Conservation (phyloP, 1,140 invertebrate species). For the Drosophila littoralis region DNA sequence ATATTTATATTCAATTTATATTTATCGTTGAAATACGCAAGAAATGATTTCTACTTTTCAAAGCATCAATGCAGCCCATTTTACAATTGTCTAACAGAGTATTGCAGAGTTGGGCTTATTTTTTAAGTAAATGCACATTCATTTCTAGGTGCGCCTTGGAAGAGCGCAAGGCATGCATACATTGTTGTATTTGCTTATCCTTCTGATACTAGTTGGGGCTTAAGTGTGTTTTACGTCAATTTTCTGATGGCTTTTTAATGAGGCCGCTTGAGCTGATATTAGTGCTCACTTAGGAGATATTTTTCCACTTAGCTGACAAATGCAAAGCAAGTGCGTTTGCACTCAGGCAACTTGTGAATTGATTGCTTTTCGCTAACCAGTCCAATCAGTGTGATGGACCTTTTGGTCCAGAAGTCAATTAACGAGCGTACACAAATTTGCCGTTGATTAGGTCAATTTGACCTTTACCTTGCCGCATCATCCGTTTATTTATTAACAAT, state of each 20-base stretch:
- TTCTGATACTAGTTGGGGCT: not conserved
- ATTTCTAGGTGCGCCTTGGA: constrained; percentile 13
- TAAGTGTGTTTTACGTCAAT: too few species aligned
- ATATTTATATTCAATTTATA: too few species aligned
- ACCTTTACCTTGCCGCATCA: constrained; percentile 48
- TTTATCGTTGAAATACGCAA: too few species aligned
- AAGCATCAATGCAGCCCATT: not conserved
- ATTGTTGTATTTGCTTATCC: constrained; percentile 9
- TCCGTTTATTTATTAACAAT: constrained; percentile 64
- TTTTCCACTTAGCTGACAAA: constrained; percentile 2
- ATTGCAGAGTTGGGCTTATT: not conserved
- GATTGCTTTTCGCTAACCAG: constrained; percentile 7
- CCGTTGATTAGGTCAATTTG: constrained; percentile 39
- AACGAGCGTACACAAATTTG: constrained; percentile 31
- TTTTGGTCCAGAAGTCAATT: constrained; percentile 32
- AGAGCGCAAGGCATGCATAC: constrained; percentile 15
- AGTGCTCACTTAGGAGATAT: too few species aligned
- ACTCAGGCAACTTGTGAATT: not conserved
- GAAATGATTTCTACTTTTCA: too few species aligned
- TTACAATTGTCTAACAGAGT: not conserved
- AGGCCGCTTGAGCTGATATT: constrained; percentile 8
- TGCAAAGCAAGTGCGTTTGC: not conserved
- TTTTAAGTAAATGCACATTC: not conserved
- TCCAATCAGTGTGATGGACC: constrained; percentile 23
- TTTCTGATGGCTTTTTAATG: constrained; percentile 36